Base-by-base conservation (phyloP, 35 echinoderm and acorn worm genomes). In the Strongylocentrotus purpuratus region DNA sequence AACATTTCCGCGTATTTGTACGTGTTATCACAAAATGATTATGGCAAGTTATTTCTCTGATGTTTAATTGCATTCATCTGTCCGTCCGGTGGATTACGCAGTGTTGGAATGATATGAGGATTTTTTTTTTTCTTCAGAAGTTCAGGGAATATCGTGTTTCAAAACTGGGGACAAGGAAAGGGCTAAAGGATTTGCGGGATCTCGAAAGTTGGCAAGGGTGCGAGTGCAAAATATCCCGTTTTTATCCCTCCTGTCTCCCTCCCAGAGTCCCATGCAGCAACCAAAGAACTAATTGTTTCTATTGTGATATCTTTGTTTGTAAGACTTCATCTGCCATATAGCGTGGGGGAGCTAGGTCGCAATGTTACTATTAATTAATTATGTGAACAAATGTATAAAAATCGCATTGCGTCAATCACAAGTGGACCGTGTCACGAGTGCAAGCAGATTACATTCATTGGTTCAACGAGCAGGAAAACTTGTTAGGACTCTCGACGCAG, bases 161-260 rank as follows among this genome's bases (percentile, higher is more conserved):
- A 89, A 89, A 89, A 89, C 33, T 89, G 87, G 87, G 87, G 87
- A 89, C 87, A 25, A n/a, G 18, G 87, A 41, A 89, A 33, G 87
- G 87, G 87, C 32, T 46, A 41, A 46, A 31, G 87, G 87, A 45
- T 89, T 89, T 89, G n/a, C 33, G 45, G 45, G 87, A 89, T 89
- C 32, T 45, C 32, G 45, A 5, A 15, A 33, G 87, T 89, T 89
- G 87, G 33, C 87, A 89, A 89, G 87, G 87, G 33, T 89, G 87
- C 14, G 33, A 18, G 45, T 89, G 65, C 22, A n/a, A 78, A 78
- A 78, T 78, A 28, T 78, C 65, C 28, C 65, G 28, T 78, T 78
- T 71, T 78, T 78, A 78, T 78, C 65, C 65, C 7, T 22, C 25
- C 65, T 78, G 65, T 78, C 65, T 78, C 22, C 65, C 65, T 22